These are phyloP conservation scores for Cephus nigrinus DNA, from an alignment of 2,888 invertebrate genomes.

Conservation along the genomic window DNA sequence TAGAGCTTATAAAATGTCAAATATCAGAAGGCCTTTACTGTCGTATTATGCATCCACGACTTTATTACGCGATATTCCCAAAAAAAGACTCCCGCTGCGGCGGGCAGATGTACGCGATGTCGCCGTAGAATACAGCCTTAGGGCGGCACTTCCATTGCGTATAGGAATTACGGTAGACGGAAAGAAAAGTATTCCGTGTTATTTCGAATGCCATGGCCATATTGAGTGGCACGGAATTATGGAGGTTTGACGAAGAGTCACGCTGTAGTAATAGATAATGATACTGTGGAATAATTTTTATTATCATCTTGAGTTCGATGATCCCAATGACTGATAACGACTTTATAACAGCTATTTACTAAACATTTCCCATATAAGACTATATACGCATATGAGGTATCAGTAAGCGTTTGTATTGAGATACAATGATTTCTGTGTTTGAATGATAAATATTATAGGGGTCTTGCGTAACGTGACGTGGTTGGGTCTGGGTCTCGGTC, in stretches of 20 bases:
- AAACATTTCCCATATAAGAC: not conserved
- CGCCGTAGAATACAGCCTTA: constrained; percentile 19
- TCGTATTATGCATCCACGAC: constrained; percentile 55
- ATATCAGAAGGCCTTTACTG: constrained; percentile 59
- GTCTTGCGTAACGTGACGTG: constrained; percentile 46
- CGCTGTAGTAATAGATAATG: not conserved
- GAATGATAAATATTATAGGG: not conserved
- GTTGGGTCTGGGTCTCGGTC: constrained; percentile 40
- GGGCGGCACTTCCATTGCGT: not conserved
- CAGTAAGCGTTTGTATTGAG: not conserved
- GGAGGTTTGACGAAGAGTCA: not conserved
- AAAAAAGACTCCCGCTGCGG: constrained; percentile 7
- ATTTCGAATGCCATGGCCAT: not conserved
- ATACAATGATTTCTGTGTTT: not conserved
- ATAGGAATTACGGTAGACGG: not conserved
- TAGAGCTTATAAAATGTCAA: constrained; percentile 60
- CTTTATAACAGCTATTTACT: not conserved
- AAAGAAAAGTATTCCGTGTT: not conserved
- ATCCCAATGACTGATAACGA: not conserved
- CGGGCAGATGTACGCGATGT: constrained; percentile 59
- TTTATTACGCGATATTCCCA: constrained; percentile 53
- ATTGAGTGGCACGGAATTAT: not conserved
- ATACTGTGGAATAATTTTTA: not conserved
- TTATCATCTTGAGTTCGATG: not conserved
- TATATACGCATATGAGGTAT: not conserved